Conservation (phyloP, 2,797 vertebrate genomes). For the Gobio occitaniae region DNA sequence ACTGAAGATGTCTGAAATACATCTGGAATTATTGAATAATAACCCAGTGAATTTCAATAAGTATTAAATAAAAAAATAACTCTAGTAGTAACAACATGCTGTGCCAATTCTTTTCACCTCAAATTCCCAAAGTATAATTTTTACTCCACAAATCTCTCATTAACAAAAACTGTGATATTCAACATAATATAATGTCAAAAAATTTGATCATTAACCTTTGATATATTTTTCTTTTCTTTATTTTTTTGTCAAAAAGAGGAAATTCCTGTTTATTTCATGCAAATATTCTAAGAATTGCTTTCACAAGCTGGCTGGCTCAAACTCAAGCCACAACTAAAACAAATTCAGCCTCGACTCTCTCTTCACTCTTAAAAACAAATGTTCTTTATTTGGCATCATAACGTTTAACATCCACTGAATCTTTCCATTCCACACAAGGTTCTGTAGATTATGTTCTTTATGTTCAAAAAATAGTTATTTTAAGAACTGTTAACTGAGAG, state of each 20-base stretch:
- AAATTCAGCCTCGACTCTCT: not conserved
- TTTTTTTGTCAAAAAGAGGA: slow-evolving; percentile 5
- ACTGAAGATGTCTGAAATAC: not conserved
- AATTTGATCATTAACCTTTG: no score
- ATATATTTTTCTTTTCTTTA: not conserved
- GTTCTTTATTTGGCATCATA: not conserved
- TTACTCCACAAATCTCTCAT: not conserved
- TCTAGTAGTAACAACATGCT: not conserved
- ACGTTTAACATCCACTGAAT: not conserved
- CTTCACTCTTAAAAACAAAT: not conserved
- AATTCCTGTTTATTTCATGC: slow-evolving; percentile 17
- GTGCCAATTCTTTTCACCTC: not conserved
- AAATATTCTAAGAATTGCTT: slow-evolving; percentile 9
- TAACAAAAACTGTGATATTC: not conserved
- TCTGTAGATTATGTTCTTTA: not conserved
- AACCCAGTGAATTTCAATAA: not conserved
- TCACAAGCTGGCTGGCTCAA: not conserved
- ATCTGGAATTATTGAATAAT: not conserved
- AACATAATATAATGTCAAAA: not conserved
- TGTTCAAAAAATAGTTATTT: not conserved
- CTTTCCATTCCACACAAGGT: not conserved
- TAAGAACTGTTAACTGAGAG: not conserved
- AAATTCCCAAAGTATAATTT: not conserved
- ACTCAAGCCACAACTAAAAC: slow-evolving; percentile 1
- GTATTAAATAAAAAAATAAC: not conserved